Conservation (phyloP, 1,140 invertebrate genomes). For the Drosophila persimilis region DNA sequence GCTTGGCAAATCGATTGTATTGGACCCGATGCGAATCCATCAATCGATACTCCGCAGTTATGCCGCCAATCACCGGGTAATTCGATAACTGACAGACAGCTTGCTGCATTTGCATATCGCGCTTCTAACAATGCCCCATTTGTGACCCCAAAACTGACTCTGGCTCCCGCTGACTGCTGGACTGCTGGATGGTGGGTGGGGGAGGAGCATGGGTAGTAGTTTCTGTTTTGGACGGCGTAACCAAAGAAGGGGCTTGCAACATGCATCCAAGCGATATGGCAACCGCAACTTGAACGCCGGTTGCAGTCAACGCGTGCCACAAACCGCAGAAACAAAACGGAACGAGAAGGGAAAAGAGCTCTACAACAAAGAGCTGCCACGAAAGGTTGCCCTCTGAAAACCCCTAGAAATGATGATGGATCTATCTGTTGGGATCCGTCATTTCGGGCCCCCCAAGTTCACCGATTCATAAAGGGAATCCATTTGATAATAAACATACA, state of each 20-base stretch:
- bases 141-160: constrained; percentile 50
- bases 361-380: background rate
- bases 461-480: too few relatives aligned
- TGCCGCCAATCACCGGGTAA: constrained; percentile 66
- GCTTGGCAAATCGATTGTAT: constrained; percentile 35
- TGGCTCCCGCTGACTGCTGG: background rate
- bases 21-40: constrained; percentile 30
- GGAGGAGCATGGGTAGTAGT: background rate
- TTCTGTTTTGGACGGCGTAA: constrained; percentile 6
- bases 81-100: constrained; percentile 56
- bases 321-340: constrained; percentile 36
- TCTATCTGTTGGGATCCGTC: too few relatives aligned
- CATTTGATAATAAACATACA: too few relatives aligned
- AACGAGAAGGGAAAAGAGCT: background rate
- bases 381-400: background rate
- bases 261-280: constrained; percentile 49
- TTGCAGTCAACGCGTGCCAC: constrained; percentile 67
- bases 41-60: constrained; percentile 13
- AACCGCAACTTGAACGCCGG: constrained; percentile 55
- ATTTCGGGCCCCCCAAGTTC: too few relatives aligned
- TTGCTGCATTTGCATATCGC: constrained; percentile 53
- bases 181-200: too few relatives aligned
- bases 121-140: constrained; percentile 22
- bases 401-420: too few relatives aligned
- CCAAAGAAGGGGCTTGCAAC: constrained; percentile 57